Evolutionary conservation across 2,888 invertebrate genomes (phyloP), one percentile per base, ranked within the genome.

Genomic region (Eugnorisma glareosa): DNA sequence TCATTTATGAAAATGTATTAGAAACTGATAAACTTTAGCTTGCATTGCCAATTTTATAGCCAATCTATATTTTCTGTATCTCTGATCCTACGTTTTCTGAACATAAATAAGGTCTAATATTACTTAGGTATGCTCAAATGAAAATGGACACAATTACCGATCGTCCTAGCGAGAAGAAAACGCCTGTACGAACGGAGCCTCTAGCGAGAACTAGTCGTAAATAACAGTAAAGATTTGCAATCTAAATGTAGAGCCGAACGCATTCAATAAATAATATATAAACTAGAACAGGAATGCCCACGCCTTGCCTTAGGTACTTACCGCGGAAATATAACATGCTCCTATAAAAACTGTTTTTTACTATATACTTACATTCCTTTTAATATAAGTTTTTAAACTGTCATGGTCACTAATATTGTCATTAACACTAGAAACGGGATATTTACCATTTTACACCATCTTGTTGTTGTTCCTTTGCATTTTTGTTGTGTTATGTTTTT

Each of bases 201-300:
- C 63, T 45, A 70, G 76, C 75, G 28, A 74, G 74, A 66, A 37
- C 43, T 70, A 82, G 69, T 48, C 31, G 75, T 80, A 79, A 75
- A 83, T 85, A 76, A 83, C 67, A 51, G 74, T 75, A 77, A 78
- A 82, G 82, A 86, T 87, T 86, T 84, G 79, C 81, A 88, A 86
- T 88, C 80, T 82, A 81, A 79, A 80, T 76, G 77, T 81, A 80
- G 70, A 43, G 67, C 70, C 45, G 61, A 81, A 77, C 64, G 81
- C 67, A 84, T 86, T 84, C 79, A 78, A 86, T 87, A 83, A 87
- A 86, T 84, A 86, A 82, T 81, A 83, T 79, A 85, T 81, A 75
- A 77, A 80, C 75, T 67, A 66, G 73, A 66, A 75, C 79, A 64
- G 75, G 87, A 83, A 86, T 88, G 87, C 76, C 84, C 84, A 82